phyloP scores from a whole-genome alignment of 2,113 vertebrate genomes.

The Cathartes aura region DNA sequence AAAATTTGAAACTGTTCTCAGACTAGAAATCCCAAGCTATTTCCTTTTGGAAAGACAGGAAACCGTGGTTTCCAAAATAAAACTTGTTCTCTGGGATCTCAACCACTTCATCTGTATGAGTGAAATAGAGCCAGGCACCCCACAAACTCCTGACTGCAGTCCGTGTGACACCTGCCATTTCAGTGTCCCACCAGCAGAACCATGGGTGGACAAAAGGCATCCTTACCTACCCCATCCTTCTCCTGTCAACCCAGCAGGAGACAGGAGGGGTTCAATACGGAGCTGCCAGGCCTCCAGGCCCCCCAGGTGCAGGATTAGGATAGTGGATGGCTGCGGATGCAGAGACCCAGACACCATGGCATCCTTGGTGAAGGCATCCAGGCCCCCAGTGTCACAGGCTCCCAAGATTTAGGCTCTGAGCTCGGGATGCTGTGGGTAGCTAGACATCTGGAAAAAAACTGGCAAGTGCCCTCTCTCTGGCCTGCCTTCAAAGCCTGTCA shows the following conservation, averaged over 20 bases:
- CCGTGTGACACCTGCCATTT: not conserved
- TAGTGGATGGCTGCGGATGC: not conserved
- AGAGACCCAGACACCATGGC: not conserved
- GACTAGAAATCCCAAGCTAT: not conserved
- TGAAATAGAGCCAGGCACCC: not conserved
- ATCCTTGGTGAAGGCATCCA: not conserved
- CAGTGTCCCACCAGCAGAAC: not conserved
- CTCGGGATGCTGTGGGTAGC: not conserved
- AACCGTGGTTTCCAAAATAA: not conserved
- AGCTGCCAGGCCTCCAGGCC: not conserved
- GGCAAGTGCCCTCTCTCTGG: not conserved
- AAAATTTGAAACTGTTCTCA: not conserved
- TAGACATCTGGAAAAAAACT: not conserved
- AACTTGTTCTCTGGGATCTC: not conserved
- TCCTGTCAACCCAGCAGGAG: not conserved
- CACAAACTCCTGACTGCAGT: not conserved
- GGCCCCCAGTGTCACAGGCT: fast-evolving
- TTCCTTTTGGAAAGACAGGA: not conserved
- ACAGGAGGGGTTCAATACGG: fast-evolving
- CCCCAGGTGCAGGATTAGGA: not conserved
- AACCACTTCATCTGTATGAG: not conserved
- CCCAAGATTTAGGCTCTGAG: not conserved
- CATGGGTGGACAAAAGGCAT: fast-evolving
- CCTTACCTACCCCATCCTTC: not conserved
- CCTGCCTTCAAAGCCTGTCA: not conserved